phyloP scores from a whole-genome alignment of 2,797 vertebrate species.

The Gorsachius magnificus region DNA sequence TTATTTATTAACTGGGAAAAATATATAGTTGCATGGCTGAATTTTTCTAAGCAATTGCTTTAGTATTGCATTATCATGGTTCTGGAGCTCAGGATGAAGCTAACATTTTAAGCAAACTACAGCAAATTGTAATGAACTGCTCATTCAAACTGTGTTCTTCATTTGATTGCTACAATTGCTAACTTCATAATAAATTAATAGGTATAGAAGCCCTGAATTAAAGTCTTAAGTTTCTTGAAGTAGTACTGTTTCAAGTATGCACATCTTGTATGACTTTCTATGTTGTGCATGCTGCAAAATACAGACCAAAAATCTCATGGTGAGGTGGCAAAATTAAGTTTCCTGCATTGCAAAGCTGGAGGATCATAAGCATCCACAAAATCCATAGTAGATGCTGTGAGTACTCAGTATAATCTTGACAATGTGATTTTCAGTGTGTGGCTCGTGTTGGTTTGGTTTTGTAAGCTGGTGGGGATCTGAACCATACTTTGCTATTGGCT shows the following conservation, averaged over 20 bases:
- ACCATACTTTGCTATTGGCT: background rate
- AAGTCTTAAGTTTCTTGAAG: background rate
- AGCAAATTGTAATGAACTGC: background rate
- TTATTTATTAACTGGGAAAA: background rate
- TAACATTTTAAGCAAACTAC: background rate
- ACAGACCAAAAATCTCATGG: background rate
- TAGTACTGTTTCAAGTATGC: background rate
- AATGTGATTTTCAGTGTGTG: background rate
- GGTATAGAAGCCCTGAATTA: background rate
- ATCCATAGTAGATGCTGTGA: background rate
- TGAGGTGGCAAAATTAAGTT: background rate
- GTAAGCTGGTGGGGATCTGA: background rate
- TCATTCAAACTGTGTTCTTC: background rate
- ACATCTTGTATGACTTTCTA: background rate
- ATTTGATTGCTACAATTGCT: background rate
- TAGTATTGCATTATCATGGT: background rate
- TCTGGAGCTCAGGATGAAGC: background rate
- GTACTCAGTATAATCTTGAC: background rate
- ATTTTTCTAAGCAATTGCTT: background rate
- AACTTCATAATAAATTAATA: background rate
- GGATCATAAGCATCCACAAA: background rate
- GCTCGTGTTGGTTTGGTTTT: background rate
- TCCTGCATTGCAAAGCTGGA: background rate
- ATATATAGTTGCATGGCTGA: background rate
- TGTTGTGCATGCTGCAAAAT: background rate